phyloP scores from a whole-genome alignment of 2,797 vertebrate species.

The Melanotaenia nigrans region DNA sequence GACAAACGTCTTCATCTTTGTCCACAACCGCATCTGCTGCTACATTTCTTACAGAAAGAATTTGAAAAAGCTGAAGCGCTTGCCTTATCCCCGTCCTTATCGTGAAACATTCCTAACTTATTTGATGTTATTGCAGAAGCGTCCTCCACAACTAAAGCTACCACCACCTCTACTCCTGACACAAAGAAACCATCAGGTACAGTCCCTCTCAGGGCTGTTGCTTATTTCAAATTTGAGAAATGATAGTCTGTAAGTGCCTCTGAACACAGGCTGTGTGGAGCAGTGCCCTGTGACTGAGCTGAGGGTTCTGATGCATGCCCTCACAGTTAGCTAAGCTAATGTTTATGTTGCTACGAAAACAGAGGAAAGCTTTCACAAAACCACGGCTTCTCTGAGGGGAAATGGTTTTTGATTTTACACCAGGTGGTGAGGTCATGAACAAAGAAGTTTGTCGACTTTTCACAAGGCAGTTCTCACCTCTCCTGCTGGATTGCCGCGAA shows the following conservation, averaged over 20 bases:
- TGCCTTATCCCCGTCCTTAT: neutral
- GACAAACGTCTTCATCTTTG: too few relatives aligned
- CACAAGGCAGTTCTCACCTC: too few relatives aligned
- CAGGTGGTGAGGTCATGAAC: too few relatives aligned
- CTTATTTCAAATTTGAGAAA: neutral
- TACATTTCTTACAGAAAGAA: too few relatives aligned
- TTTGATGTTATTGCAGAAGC: neutral
- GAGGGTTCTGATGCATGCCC: neutral
- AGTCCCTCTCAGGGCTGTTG: slow-evolving; percentile 2
- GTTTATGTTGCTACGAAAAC: neutral
- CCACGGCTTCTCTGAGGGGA: too few relatives aligned
- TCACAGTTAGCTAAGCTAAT: neutral
- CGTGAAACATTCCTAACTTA: neutral
- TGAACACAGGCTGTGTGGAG: neutral
- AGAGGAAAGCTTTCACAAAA: neutral
- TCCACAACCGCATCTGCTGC: too few relatives aligned
- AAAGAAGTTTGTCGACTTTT: too few relatives aligned
- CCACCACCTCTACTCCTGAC: neutral
- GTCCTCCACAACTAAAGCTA: neutral
- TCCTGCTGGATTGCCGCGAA: too few relatives aligned
- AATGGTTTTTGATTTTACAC: too few relatives aligned
- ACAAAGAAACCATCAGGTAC: slow-evolving; percentile 30
- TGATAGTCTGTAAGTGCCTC: neutral
- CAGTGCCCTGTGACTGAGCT: neutral
- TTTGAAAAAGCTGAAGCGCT: neutral